Percentiles rank a stretch among this genome's conserved stretches.
Evolutionary conservation across 2,113 vertebrate genomes (phyloP).

Genomic region (Psophia crepitans): DNA sequence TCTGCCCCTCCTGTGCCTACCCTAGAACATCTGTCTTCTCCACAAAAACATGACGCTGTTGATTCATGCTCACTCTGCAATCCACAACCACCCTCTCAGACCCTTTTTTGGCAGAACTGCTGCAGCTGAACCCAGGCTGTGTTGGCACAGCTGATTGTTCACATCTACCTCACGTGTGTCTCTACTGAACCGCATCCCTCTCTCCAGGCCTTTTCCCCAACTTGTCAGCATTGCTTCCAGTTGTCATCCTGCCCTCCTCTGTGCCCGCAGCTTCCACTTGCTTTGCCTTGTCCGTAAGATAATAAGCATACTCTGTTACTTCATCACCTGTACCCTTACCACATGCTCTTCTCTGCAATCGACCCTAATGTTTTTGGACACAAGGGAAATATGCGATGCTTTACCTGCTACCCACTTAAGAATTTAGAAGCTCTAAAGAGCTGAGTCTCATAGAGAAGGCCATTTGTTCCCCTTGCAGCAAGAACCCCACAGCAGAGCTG

Average conservation of each 20-base stretch:
- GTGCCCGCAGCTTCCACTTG: background rate
- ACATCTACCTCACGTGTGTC: background rate
- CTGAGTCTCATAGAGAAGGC: background rate
- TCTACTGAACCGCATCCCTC: background rate
- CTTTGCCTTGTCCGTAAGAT: background rate
- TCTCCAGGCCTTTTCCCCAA: background rate
- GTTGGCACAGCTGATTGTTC: conserved; percentile 34
- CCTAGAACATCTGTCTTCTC: background rate
- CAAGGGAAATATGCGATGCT: background rate
- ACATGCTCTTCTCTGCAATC: background rate
- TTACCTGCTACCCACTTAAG: background rate
- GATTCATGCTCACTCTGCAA: background rate
- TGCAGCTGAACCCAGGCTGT: background rate
- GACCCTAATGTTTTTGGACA: background rate
- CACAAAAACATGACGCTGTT: background rate
- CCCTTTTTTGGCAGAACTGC: background rate
- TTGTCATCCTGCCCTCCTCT: background rate
- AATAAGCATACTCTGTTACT: background rate
- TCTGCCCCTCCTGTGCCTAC: background rate
- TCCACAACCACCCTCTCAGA: background rate
- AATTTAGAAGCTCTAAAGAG: background rate
- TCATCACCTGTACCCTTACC: background rate
- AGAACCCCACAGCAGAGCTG: background rate
- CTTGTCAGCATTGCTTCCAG: background rate
- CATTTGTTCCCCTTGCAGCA: background rate